These are phyloP conservation scores for Frieseomelitta varia DNA, from an alignment of 1,140 invertebrate genomes.

Conservation along the genomic window DNA sequence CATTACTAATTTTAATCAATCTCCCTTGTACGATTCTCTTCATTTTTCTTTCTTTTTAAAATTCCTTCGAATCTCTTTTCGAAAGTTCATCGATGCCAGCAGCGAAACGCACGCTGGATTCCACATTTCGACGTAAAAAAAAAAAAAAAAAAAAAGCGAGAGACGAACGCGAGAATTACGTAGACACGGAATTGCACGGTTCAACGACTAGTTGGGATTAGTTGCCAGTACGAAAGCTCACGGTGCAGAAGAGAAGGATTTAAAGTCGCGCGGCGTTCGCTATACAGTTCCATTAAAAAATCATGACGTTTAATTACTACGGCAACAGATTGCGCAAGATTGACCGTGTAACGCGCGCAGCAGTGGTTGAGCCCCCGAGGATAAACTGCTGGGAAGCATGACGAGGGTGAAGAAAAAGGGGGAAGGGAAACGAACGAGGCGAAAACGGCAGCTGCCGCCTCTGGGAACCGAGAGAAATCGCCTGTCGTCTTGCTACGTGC, in stretches of 20 bases:
- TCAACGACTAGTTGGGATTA: background rate
- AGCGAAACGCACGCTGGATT: background rate
- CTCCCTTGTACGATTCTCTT: no score
- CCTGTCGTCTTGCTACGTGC: background rate
- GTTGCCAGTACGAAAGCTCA: background rate
- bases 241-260: background rate
- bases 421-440: no score
- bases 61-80: no score
- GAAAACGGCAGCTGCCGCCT: background rate
- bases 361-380: constrained; percentile 2
- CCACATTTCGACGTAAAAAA: no score
- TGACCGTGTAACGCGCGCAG: background rate
- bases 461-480: background rate
- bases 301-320: constrained; percentile 11
- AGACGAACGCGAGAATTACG: background rate
- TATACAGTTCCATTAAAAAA: constrained; percentile 14
- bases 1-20: no score
- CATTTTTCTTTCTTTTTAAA: no score
- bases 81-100: background rate
- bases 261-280: background rate
- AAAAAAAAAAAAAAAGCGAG: no score
- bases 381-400: constrained; percentile 21
- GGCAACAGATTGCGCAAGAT: constrained; percentile 13
- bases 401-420: background rate
- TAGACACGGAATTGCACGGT: background rate